Percentiles rank a stretch among this genome's conserved stretches.
Evolutionary conservation across 2,113 vertebrate genomes (phyloP).

Genomic region (Petromus typicus): DNA sequence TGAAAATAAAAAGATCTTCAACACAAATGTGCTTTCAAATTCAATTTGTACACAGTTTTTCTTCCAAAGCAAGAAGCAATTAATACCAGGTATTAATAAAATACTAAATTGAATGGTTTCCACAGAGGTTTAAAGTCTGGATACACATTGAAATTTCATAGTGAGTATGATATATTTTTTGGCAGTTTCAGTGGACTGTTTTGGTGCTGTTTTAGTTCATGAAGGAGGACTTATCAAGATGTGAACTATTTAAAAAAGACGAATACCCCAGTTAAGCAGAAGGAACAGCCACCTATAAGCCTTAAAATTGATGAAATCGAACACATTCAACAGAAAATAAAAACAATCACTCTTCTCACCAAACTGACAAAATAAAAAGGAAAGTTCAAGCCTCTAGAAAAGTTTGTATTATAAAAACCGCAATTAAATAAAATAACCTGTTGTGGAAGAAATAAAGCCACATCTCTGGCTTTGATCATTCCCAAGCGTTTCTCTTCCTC

Average conservation of each 20-base stretch:
- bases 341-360: background rate
- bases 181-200: background rate
- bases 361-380: slow-evolving; percentile 7
- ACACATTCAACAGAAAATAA: slow-evolving; percentile 8
- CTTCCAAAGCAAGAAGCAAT: slow-evolving; percentile 5
- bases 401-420: slow-evolving; percentile 24
- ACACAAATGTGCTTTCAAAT: background rate
- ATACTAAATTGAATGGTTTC: slow-evolving; percentile 16
- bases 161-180: background rate
- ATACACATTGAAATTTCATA: background rate
- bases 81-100: background rate
- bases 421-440: slow-evolving; percentile 87
- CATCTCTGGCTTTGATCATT: slow-evolving; percentile 85
- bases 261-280: background rate
- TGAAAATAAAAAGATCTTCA: slow-evolving; percentile 23
- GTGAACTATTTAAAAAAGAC: background rate
- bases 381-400: slow-evolving; percentile 40
- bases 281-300: background rate
- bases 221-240: slow-evolving; percentile 43
- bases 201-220: slow-evolving; percentile 27
- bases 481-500: slow-evolving; percentile 53
- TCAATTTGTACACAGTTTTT: background rate
- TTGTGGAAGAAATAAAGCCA: slow-evolving; percentile 91
- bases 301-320: background rate
- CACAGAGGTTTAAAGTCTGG: slow-evolving; percentile 1